Evolutionary conservation across 2,888 invertebrate species (phyloP).

Genomic region (Malachius bipustulatus): DNA sequence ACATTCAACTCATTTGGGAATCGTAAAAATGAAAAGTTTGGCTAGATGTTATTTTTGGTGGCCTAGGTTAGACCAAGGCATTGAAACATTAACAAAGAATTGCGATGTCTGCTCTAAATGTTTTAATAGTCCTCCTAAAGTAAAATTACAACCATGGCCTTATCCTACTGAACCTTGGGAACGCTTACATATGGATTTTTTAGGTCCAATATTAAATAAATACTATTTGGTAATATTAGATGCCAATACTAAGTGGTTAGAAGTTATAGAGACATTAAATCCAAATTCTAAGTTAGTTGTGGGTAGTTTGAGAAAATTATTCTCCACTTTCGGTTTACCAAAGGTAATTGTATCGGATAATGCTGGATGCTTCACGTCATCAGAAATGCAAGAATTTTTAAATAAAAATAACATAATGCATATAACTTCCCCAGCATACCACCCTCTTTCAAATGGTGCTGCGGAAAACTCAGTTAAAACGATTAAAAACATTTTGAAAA

Average conservation of each 20-base stretch:
- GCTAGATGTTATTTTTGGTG: conserved; percentile 20
- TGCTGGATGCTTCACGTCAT: too few species aligned
- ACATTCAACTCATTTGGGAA: conserved; percentile 17
- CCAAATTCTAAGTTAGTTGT: too few species aligned
- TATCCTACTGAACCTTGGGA: conserved; percentile 8
- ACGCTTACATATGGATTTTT: conserved; percentile 15
- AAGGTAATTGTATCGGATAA: too few species aligned
- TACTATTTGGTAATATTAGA: conserved; percentile 13
- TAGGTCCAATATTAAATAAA: conserved; percentile 11
- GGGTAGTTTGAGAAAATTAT: too few species aligned
- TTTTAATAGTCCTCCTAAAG: conserved; percentile 11
- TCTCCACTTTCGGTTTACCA: too few species aligned
- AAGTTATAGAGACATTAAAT: conserved; percentile 12
- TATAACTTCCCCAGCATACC: too few species aligned
- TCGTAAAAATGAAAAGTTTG: conserved; percentile 17
- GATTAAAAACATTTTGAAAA: too few species aligned
- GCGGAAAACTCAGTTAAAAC: too few species aligned
- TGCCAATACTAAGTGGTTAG: conserved; percentile 13
- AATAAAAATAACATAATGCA: too few species aligned
- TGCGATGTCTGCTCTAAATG: conserved; percentile 12
- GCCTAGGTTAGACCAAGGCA: conserved; percentile 17
- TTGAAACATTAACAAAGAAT: conserved; percentile 11
- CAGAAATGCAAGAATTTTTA: too few species aligned
- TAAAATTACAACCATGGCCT: conserved; percentile 11
- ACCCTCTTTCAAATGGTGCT: too few species aligned